Evolutionary conservation across 1,140 invertebrate species (phyloP).

Genomic region (Diachasma alloeum): DNA sequence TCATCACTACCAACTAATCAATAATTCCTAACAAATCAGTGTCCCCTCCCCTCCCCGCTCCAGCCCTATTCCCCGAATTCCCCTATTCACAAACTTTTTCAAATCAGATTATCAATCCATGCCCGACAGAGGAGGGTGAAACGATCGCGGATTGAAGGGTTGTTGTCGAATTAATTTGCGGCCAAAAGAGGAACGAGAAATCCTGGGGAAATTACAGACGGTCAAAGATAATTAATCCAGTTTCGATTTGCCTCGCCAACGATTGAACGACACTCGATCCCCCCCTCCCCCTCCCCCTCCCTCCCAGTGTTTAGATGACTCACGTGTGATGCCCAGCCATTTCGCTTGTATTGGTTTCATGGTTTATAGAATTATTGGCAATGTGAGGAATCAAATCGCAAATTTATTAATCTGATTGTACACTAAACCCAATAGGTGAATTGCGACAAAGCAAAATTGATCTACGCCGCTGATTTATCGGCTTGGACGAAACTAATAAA

Average conservation of each 20-base stretch:
- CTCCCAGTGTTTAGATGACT: not conserved
- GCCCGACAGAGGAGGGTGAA: not conserved
- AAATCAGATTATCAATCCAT: too few relatives aligned
- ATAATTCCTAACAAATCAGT: too few relatives aligned
- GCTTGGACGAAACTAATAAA: slow-evolving; percentile 30
- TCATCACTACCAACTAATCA: too few relatives aligned
- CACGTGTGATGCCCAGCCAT: slow-evolving; percentile 29
- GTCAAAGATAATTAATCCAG: slow-evolving; percentile 8
- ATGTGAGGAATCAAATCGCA: slow-evolving; percentile 18
- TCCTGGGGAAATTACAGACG: not conserved
- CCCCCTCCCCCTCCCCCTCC: not conserved
- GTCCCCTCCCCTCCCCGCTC: too few relatives aligned
- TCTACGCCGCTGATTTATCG: slow-evolving; percentile 29
- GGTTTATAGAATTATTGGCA: slow-evolving; percentile 22
- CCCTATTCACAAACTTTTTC: too few relatives aligned
- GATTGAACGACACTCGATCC: not conserved
- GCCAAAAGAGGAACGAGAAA: not conserved
- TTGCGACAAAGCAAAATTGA: slow-evolving; percentile 29
- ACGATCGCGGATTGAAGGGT: not conserved
- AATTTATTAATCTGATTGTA: slow-evolving; percentile 29
- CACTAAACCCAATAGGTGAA: slow-evolving; percentile 21
- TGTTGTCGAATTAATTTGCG: slow-evolving; percentile 5
- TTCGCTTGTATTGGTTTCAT: slow-evolving; percentile 4
- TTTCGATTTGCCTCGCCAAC: not conserved
- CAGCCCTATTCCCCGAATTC: too few relatives aligned